Evolutionary conservation across 1,140 invertebrate species (phyloP), one percentile per base, ranked within the genome.

Genomic region (Idris sp.): DNA sequence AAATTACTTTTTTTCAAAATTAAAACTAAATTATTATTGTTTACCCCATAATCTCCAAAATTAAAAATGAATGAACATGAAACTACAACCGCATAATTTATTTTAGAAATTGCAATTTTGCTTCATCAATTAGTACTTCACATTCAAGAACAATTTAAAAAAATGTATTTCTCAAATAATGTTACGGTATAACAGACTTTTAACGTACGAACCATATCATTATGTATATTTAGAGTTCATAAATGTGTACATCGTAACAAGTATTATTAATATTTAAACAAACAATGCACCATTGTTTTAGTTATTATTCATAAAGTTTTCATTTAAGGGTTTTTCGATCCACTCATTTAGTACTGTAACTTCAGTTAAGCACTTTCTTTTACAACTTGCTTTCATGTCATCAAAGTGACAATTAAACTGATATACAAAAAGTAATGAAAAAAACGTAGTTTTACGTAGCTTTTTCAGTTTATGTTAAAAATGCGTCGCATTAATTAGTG

Each of bases 331-430:
- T 67, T 67, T 73, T 73, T 73, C 59, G 59, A 73, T 58, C 59
- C 59, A 58, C 58, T 36, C 58, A 25, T 22, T 46, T 30, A 31
- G 26, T 19, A 56, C 51, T 64, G 68, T 72, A 72, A 72, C 67
- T 40, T 53, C 25, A 64, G 51, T 64, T 73, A 58, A 73, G 58
- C 51, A 73, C 68, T 73, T 58, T 64, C 59, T 73, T 73, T 73
- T 64, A 73, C 68, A 73, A 31, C 53, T 13, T 13, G 68, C 59
- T 73, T 64, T 64, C 35, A 40, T 58, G 48, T 58, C 59, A 36
- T 51, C 69, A 73, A 73, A 73, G 69, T 73, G 69, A 67, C 71
- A 67, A 74, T 74, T 74, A 67, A 74, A 74, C 16, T 26, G 69
- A 53, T 43, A n/a, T n/a, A 25, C 59, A 46, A 22, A 22, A 22